Evolutionary conservation across 1,140 invertebrate genomes (phyloP).

Genomic region (Diorhabda elongata): DNA sequence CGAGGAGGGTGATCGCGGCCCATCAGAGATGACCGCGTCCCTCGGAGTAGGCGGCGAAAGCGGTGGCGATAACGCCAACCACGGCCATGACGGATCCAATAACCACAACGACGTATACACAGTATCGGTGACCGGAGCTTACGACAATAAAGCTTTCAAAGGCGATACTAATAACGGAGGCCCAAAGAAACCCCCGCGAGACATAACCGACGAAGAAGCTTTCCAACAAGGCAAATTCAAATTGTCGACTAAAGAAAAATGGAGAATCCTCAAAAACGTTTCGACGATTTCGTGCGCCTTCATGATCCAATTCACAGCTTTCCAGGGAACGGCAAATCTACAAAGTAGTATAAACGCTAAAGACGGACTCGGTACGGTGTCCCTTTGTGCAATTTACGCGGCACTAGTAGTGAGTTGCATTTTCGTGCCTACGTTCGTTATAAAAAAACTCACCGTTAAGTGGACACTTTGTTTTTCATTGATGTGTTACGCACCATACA

Average conservation of each 20-base stretch:
- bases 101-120: conserved; percentile 47
- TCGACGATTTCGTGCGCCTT: conserved; percentile 80
- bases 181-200: conserved; percentile 60
- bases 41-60: conserved; percentile 30
- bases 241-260: conserved; percentile 72
- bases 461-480: conserved; percentile 90
- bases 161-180: conserved; percentile 49
- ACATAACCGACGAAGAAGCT: conserved; percentile 57
- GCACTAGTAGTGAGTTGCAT: conserved; percentile 87
- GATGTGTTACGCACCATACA: conserved; percentile 90
- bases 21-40: conserved; percentile 44
- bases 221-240: conserved; percentile 70
- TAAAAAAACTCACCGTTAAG: conserved; percentile 87
- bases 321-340: conserved; percentile 79
- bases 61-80: conserved; percentile 29
- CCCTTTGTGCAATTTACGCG: conserved; percentile 81
- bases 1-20: conserved; percentile 43
- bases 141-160: conserved; percentile 66
- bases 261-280: conserved; percentile 85
- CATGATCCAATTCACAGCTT: conserved; percentile 91
- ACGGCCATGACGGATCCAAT: conserved; percentile 25
- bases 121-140: conserved; percentile 55
- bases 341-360: conserved; percentile 83
- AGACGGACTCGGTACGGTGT: conserved; percentile 78
- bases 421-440: conserved; percentile 86